Evolutionary conservation across 2,888 invertebrate species (phyloP).

Genomic region (Coleophora flavipennella): DNA sequence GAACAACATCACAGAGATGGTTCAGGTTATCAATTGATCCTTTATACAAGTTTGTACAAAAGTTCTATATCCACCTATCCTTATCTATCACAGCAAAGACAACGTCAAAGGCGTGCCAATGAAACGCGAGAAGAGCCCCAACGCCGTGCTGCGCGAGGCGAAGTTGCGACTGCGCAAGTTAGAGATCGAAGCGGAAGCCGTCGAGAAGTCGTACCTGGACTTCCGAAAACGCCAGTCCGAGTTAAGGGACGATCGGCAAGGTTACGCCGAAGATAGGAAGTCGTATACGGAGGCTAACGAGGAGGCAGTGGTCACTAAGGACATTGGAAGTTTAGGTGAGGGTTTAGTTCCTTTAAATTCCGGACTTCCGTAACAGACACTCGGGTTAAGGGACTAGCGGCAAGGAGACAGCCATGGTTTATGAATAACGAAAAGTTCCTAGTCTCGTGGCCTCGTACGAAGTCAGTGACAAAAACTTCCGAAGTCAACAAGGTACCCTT

Average conservation of each 20-base stretch:
- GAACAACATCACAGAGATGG: no score
- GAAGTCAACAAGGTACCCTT: no score
- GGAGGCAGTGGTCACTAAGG: conserved; percentile 3
- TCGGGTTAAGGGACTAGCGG: conserved; percentile 15
- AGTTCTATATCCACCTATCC: no score
- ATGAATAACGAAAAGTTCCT: neutral
- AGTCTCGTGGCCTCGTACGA: neutral
- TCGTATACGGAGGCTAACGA: neutral
- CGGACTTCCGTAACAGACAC: conserved; percentile 44
- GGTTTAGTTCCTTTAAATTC: no score
- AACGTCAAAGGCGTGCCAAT: neutral
- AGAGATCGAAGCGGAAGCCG: conserved; percentile 74
- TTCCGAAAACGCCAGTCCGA: conserved; percentile 38
- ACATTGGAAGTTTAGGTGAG: conserved; percentile 14
- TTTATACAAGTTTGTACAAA: no score
- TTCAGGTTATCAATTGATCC: no score
- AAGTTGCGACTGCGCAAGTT: conserved; percentile 62
- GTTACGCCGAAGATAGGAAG: conserved; percentile 10
- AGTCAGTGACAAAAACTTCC: no score
- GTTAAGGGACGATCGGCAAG: conserved; percentile 15
- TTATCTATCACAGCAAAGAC: no score
- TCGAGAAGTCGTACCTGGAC: conserved; percentile 65
- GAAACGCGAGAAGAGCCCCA: conserved; percentile 45
- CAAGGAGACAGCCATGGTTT: conserved; percentile 11
- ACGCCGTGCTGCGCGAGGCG: conserved; percentile 66